A percentile compares a stretch with the other conserved stretches of the same genome.
These are phyloP conservation scores for Monomorium pharaonis DNA, from an alignment of 1,140 invertebrate species.

Conservation along the genomic window DNA sequence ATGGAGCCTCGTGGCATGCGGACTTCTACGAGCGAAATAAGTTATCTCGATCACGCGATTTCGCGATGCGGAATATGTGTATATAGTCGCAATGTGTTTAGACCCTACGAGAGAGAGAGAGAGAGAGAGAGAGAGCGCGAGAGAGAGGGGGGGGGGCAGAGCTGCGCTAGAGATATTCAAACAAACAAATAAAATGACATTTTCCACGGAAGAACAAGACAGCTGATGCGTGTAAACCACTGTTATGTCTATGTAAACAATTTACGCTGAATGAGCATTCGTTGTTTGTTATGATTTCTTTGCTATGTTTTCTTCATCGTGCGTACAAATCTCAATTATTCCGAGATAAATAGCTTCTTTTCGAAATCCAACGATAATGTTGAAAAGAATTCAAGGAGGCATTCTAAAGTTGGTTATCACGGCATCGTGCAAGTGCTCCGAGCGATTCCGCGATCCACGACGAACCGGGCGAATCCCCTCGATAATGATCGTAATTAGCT, in stretches of 20 bases:
- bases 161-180: background rate
- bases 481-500: conserved; percentile 60
- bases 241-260: background rate
- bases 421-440: background rate
- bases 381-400: background rate
- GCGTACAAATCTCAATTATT: background rate
- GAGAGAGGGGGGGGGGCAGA: background rate
- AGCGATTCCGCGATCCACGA: conserved; percentile 17
- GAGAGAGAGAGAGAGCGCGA: background rate
- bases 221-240: too few species aligned
- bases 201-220: background rate
- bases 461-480: background rate
- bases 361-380: background rate
- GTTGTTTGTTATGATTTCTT: background rate
- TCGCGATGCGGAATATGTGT: conserved; percentile 19
- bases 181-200: background rate
- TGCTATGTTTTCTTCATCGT: background rate
- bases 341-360: background rate
- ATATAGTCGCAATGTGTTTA: background rate
- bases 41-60: conserved; percentile 56
- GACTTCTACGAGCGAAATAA: conserved; percentile 9
- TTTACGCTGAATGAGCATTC: background rate
- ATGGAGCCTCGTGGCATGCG: background rate
- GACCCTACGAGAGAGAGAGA: background rate
- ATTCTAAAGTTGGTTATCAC: background rate